Base-by-base conservation (phyloP, 2,888 invertebrate species). In the Lottia scabra region DNA sequence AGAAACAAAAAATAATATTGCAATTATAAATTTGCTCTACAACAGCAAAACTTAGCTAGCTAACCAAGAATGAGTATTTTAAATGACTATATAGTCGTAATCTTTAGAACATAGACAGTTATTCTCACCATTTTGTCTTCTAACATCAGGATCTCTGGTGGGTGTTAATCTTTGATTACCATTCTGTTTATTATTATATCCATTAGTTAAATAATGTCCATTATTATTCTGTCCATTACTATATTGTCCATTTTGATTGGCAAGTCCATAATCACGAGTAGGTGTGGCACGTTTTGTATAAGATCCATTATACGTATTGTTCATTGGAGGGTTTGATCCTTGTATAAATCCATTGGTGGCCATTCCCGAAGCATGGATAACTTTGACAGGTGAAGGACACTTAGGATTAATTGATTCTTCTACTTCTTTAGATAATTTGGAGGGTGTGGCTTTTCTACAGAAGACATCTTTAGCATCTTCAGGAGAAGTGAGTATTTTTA, bases 401-500 rank as follows among this genome's bases (percentile, higher is more conserved):
- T 70, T 72, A 23, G 76, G 77, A 62, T 75, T 71, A 16, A 82
- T 78, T 1, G 82, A 74, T 23, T 80, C 80, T 67, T 84, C 80
- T 63, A 78, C 80, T 63, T 84, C 83, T 75, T 85, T 84, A 12
- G 84, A 82, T 56, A 85, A 79, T 73, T 84, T 85, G 65, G 84
- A 85, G 15, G 87, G 87, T 8, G 85, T 86, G 12, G 82, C 76
- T 64, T 83, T 77, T 65, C 83, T 84, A 4, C 78, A 77, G 13
- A 84, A 73, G 16, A 81, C 77, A 43, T 78, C 79, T 66, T 70
- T 88, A 85, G 91, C 91, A 73, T 89, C 90, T 48, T 81, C 78
- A 43, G 90, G 87, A 68, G 90, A 90, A 63, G 92, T 90, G 77
- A 96, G 94, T 80, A 96, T 93, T 88, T 93, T 93, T 82, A 96